Base-by-base conservation (phyloP, 2,113 vertebrate species). In the Datnioides undecimradiatus region DNA sequence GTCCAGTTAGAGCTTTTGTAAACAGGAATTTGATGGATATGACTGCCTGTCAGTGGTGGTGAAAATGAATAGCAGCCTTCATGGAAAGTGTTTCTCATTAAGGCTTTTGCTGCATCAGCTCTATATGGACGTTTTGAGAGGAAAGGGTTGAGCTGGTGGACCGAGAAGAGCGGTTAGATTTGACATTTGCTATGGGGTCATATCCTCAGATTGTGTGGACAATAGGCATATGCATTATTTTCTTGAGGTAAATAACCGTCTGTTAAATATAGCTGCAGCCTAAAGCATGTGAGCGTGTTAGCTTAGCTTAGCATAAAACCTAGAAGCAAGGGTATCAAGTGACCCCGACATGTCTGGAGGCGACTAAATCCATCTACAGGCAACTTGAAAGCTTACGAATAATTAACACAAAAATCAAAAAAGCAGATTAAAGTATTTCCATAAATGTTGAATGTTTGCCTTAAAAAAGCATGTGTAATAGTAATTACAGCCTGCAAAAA, bases 1-100 rank as follows among this genome's bases (percentile, higher is more conserved):
- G 73, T 81, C 76, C 65, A 81, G 71, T 83, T 63, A 59, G 27
- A 59, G 64, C 33, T 82, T 76, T 69, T 48, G 23, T 83, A 60
- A 51, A 85, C 59, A 79, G 73, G 64, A 83, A 76, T 73, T 29
- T 57, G 51, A 23, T 64, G 78, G 31, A 69, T 67, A 58, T 59
- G 71, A 70, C 29, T 13, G 38, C 41, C 57, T 54, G 8, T 79
- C 36, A 33, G 62, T 65, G 64, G 58, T 52, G 49, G 23, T 59
- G 33, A 49, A 81, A 81, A 82, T 74, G 25, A 80, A 40, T 33
- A 78, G 48, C 83, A 72, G 59, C 31, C 49, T 63, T 57, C 43
- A 29, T 8, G 27, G 54, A 48, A 49, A 51, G 57, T 73, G 80
- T 77, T 84, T 71, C 55, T 69, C 62, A 82, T 84, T 72, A 38